Evolutionary conservation across 2,797 vertebrate species (phyloP).

Genomic region (Trachurus trachurus): DNA sequence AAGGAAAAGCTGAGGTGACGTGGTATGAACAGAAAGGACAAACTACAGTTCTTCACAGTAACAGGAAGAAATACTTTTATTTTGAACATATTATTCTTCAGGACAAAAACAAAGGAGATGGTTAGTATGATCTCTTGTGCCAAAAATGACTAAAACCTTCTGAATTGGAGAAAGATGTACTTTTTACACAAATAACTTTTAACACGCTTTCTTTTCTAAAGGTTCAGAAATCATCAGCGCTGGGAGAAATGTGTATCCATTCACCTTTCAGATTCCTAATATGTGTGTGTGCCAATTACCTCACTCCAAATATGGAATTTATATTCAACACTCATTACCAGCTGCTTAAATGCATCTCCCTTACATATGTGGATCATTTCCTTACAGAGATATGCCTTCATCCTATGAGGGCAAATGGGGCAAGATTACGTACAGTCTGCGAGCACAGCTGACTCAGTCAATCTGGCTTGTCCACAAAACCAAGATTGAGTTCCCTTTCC

Average conservation of each 20-base stretch:
- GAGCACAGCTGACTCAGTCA: slow-evolving; percentile 75
- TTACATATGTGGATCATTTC: slow-evolving; percentile 14
- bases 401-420: slow-evolving; percentile 81
- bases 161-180: background rate
- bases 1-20: slow-evolving; percentile 78
- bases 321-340: background rate
- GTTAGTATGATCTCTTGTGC: slow-evolving; percentile 58
- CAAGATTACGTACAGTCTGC: slow-evolving; percentile 74
- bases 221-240: slow-evolving; percentile 77
- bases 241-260: slow-evolving; percentile 78
- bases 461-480: slow-evolving; percentile 81
- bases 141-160: background rate
- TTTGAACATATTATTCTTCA: slow-evolving; percentile 81
- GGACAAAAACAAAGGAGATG: slow-evolving; percentile 83
- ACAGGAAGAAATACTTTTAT: slow-evolving; percentile 80
- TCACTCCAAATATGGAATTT: background rate
- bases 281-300: slow-evolving; percentile 52
- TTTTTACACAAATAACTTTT: slow-evolving; percentile 6
- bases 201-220: slow-evolving; percentile 51
- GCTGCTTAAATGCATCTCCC: background rate
- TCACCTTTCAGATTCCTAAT: slow-evolving; percentile 79
- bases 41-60: slow-evolving; percentile 23
- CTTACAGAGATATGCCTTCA: slow-evolving; percentile 80
- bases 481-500: slow-evolving; percentile 76
- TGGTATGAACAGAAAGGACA: slow-evolving; percentile 67